Evolutionary conservation across 2,888 invertebrate species (phyloP), one percentile per base, ranked within the genome.

Genomic region (Rhagophthalmus giganteus): DNA sequence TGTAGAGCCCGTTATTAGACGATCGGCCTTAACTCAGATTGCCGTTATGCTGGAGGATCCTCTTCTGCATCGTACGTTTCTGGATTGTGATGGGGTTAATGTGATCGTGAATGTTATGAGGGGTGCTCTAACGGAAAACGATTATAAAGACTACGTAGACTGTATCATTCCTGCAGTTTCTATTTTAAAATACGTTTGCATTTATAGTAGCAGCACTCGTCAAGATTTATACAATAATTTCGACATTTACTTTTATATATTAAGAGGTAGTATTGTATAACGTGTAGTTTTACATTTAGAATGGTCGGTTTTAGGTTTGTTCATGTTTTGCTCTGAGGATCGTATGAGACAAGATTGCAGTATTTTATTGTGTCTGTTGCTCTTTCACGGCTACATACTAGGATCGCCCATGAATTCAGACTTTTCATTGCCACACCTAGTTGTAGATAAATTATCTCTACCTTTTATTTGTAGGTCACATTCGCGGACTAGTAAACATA

Each of bases 21-120:
- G 85, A 59, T 85, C 85, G 34, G 84, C 85, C 20, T 71, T 87
- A 45, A 82, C 84, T 49, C 87, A 87, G 72, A 72, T 86, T 11
- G 80, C 83, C 13, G 84, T 85, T 1, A 81, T 87, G 79, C 69
- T 85, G 66, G 79, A 85, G 7, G 85, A 86, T 61, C 76, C 74
- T 27, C 78, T 81, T 11, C 63, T 83, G 24, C 87, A 86, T 59
- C 79, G 80, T 15, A 67, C 77, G 0, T 86, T 87, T 63, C 49
- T 85, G 9, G 77, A 80, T 35, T 74, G 76, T 34, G 76, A 79
- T 49, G 86, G 86, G 0, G 54, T 86, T 7, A 72, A 76, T 38
- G 64, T 81, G 31, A 62, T 81, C 24, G 60, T 77, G 13, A 72
- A 79, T 34, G 71, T 78, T 37, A 76, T 81, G 62, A 68, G 73